phyloP scores from a whole-genome alignment of 2,888 invertebrate genomes.

The Helicoverpa assulta region DNA sequence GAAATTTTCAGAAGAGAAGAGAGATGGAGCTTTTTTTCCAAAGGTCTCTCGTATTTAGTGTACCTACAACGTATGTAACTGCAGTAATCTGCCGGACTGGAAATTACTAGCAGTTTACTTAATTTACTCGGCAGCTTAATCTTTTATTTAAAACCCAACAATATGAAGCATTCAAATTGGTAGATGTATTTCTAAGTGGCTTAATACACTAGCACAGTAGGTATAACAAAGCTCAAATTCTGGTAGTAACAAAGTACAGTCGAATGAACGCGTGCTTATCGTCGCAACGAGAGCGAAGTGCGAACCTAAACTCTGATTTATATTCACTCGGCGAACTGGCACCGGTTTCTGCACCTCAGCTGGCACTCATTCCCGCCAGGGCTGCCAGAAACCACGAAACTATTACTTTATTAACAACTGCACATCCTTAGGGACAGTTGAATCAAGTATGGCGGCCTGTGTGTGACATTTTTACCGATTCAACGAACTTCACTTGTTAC shows the following conservation, averaged over 20 bases:
- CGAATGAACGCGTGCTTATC: constrained; percentile 71
- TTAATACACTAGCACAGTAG: neutral
- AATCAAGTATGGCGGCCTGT: neutral
- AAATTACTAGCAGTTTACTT: too few relatives aligned
- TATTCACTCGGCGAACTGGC: constrained; percentile 69
- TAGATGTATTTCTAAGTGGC: neutral
- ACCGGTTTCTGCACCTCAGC: constrained; percentile 67
- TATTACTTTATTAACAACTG: constrained; percentile 35
- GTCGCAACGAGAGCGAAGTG: constrained; percentile 63
- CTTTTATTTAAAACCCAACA: neutral
- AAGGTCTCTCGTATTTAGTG: too few relatives aligned
- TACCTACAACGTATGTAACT: too few relatives aligned
- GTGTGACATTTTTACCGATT: neutral
- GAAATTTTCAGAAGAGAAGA: too few relatives aligned
- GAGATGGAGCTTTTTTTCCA: too few relatives aligned
- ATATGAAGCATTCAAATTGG: neutral
- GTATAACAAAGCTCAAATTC: constrained; percentile 32
- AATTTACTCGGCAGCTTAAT: too few relatives aligned
- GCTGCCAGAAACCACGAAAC: constrained; percentile 60
- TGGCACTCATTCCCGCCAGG: constrained; percentile 56
- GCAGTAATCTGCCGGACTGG: too few relatives aligned
- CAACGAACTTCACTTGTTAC: neutral
- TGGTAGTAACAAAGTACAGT: constrained; percentile 61
- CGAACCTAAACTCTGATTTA: constrained; percentile 75
- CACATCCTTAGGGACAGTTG: constrained; percentile 12